These are phyloP conservation scores for Diachrysia chrysitis DNA, from an alignment of 2,888 invertebrate species.

Conservation along the genomic window DNA sequence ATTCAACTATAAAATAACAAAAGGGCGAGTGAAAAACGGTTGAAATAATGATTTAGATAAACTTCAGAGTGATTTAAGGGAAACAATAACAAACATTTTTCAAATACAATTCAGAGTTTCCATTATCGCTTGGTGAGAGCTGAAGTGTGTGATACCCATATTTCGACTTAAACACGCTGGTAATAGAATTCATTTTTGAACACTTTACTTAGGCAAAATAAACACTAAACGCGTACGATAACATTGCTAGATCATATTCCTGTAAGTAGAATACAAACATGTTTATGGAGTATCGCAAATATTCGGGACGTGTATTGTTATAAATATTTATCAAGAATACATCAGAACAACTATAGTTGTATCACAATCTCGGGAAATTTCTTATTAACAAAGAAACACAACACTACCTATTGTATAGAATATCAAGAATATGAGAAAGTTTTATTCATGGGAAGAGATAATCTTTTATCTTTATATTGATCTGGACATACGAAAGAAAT, in stretches of 20 bases:
- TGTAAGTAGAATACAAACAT: constrained; percentile 30
- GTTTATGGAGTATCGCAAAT: constrained; percentile 29
- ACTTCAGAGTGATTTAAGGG: constrained; percentile 1
- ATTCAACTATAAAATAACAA: neutral
- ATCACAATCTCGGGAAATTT: constrained; percentile 20
- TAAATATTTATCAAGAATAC: constrained; percentile 46
- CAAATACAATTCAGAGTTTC: constrained; percentile 3
- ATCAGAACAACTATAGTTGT: constrained; percentile 17
- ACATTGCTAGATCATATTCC: constrained; percentile 12
- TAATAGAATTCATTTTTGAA: constrained; percentile 15
- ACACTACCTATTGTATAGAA: constrained; percentile 20
- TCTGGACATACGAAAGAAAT: constrained; percentile 22
- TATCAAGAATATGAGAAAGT: constrained; percentile 13
- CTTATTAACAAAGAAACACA: constrained; percentile 30
- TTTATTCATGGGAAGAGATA: constrained; percentile 33
- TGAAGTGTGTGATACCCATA: constrained; percentile 38
- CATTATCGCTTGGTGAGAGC: constrained; percentile 27
- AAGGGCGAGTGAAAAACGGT: constrained; percentile 1
- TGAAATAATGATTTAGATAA: constrained; percentile 4
- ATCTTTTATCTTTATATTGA: constrained; percentile 26
- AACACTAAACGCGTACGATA: constrained; percentile 26
- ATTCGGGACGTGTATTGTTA: constrained; percentile 30
- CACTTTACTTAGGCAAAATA: neutral
- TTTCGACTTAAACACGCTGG: constrained; percentile 10
- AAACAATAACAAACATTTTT: constrained; percentile 2